These are phyloP conservation scores for Garra rufa DNA, from an alignment of 2,113 vertebrate species.

Conservation along the genomic window DNA sequence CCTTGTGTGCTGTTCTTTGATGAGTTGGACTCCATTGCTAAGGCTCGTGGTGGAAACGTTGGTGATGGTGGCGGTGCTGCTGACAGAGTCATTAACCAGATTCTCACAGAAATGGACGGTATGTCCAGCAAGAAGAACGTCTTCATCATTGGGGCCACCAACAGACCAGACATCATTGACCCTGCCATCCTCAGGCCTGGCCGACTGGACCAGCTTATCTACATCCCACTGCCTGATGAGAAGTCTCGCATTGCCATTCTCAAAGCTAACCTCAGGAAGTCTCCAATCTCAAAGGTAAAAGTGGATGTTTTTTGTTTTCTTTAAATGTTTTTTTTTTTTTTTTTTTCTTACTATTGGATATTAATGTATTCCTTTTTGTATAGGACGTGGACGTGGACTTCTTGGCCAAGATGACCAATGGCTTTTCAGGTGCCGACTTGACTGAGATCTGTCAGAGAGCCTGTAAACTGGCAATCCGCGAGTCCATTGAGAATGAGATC, in stretches of 20 bases:
- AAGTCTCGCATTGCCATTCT: conserved; percentile 96
- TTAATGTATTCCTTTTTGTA: neutral
- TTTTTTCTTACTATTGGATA: neutral
- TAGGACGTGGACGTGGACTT: conserved; percentile 96
- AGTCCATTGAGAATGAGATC: conserved; percentile 97
- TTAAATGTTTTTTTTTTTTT: neutral
- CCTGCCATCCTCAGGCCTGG: conserved; percentile 96
- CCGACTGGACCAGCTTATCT: conserved; percentile 97
- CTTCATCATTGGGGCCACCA: conserved; percentile 98
- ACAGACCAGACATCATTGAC: conserved; percentile 98
- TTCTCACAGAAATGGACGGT: conserved; percentile 98
- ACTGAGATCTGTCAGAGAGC: conserved; percentile 98
- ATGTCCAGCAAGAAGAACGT: conserved; percentile 99
- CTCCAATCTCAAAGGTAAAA: conserved; percentile 92
- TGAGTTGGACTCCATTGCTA: conserved; percentile 97
- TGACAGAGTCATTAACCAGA: conserved; percentile 98
- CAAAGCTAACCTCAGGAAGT: conserved; percentile 97
- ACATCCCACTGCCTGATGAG: conserved; percentile 96
- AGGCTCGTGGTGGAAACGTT: conserved; percentile 95
- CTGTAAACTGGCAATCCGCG: conserved; percentile 95
- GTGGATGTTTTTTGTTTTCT: neutral
- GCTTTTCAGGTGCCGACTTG: conserved; percentile 95
- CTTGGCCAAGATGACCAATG: conserved; percentile 98
- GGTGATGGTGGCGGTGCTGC: conserved; percentile 95
- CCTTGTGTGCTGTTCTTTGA: conserved; percentile 98